Evolutionary conservation across 53 echinoderm and acorn worm genomes (phyloP), one percentile per base, ranked within the genome.

Genomic region (Paracentrotus lividus): DNA sequence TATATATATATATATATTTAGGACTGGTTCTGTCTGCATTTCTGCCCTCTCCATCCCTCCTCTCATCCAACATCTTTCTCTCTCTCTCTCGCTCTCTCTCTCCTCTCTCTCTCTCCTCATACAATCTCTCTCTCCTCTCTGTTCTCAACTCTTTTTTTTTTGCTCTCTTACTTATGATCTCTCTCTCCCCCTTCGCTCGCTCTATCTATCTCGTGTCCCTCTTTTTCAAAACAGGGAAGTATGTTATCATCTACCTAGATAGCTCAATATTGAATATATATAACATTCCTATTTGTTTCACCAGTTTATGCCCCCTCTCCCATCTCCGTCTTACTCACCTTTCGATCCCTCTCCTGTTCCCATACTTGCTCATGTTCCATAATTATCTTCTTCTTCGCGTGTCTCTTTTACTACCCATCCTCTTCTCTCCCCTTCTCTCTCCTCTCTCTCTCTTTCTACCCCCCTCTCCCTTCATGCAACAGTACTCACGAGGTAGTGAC

Each of bases 401-500:
- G 5, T 20, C 42, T 78, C 42, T 78, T 2, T 43, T 21, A 43
- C 42, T 78, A 2, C n/a, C n/a, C n/a, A n/a, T 36, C 77, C 20
- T 2, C 38, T 20, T 45, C n/a, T 45, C n/a, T 24, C 44, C 12
- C 24, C 49, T 49, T 34, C 84, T 34, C 45, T 47, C 84, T 47
- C 27, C 16, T 45, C 84, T 45, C n/a, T 45, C 47, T 27, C 47
- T 7, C 45, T 13, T 47, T 44, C 49, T 21, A 4, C 16, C 45
- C 3, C 84, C 23, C 84, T 84, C 29, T 44, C 84, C 26, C 5
- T 8, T 14, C 15, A 38, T 69, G 69, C 38, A 69, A 69, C 69
- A 69, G 15, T 38, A 69, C 69, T 38, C 72, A 40, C 40, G 51
- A 72, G 72, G 16, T 72, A 72, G 40, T 36, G 72, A 72, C 72